phyloP scores from a whole-genome alignment of 2,888 invertebrate species.

The Erannis defoliaria region DNA sequence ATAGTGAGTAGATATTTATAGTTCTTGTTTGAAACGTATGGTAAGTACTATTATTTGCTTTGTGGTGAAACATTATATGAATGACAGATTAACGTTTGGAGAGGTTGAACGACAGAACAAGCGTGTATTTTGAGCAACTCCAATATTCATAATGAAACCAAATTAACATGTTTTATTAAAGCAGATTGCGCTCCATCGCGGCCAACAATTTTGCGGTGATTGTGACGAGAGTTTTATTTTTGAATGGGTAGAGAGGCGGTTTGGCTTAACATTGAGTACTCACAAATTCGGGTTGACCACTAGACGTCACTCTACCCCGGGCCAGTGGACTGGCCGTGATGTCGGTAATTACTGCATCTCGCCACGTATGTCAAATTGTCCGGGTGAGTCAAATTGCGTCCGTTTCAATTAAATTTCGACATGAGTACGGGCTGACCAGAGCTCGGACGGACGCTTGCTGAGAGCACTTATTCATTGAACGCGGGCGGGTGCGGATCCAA shows the following conservation, averaged over 20 bases:
- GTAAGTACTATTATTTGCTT: too few species aligned
- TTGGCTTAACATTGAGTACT: constrained; percentile 51
- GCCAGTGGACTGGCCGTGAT: constrained; percentile 56
- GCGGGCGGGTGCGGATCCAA: constrained; percentile 50
- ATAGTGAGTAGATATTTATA: too few species aligned
- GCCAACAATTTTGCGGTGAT: constrained; percentile 17
- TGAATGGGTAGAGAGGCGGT: constrained; percentile 29
- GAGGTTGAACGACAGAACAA: constrained; percentile 12
- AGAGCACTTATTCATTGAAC: constrained; percentile 67
- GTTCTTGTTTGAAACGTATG: neutral
- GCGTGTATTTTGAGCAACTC: constrained; percentile 18
- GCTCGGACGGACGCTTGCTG: constrained; percentile 41
- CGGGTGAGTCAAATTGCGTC: constrained; percentile 63
- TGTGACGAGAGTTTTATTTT: constrained; percentile 22
- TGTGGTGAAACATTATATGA: neutral
- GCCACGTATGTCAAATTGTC: constrained; percentile 61
- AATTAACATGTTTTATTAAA: constrained; percentile 25
- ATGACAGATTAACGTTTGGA: neutral
- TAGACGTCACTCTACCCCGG: constrained; percentile 64
- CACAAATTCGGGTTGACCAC: constrained; percentile 59
- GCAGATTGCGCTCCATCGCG: constrained; percentile 20
- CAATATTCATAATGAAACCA: constrained; percentile 26
- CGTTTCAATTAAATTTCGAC: constrained; percentile 78
- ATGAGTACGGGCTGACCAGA: constrained; percentile 55
- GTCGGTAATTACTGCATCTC: constrained; percentile 73